Base-by-base conservation (phyloP, 92 coral and sea anemone species). In the Epizoanthus illoricatus region DNA sequence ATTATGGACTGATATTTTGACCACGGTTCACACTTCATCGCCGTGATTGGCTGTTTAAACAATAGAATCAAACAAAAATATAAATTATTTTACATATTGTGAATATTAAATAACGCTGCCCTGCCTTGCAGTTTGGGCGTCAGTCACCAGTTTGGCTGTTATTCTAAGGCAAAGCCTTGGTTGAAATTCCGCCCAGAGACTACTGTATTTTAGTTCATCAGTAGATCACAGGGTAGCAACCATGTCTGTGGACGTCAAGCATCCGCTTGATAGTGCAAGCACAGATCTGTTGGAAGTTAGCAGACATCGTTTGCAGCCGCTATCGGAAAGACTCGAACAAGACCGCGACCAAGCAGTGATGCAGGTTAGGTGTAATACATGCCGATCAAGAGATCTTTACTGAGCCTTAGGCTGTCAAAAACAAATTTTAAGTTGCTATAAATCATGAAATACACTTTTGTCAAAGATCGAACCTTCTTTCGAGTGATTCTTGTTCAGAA, bases 191-290 rank as follows among this genome's bases (percentile, higher is more conserved):
- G 43, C 60, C 54, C 61, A 18, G 20, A 62, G 23, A 19, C 42
- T 42, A 64, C 71, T 61, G 58, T 78, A 15, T 78, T 62, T 78
- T 43, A 45, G 83, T 75, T 68, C 71, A 40, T 42, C 89, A 82
- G 74, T 80, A 75, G 71, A 80, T 63, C 78, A 54, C 75, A 70
- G 84, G 73, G 82, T 61, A 72, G 64, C 60, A 86, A 85, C 21
- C 79, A 93, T 93, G 97, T 85, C 97, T 40, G 97, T 93, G 80
- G 90, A 87, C 74, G 94, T 93, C 66, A 93, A 93, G 66, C 97
- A 93, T 79, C 97, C 97, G 86, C 92, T 93, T 69, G 97, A 93
- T 83, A 66, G 89, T 81, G 96, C 97, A 40, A 87, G 93, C 85
- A 87, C 94, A 13, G 97, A 93, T 88, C 86, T 93, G 84, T 79